A percentile compares a stretch with the other conserved stretches of the same genome.
Conservation (phyloP, 1,140 invertebrate genomes). For the Drosophila sp. region DNA sequence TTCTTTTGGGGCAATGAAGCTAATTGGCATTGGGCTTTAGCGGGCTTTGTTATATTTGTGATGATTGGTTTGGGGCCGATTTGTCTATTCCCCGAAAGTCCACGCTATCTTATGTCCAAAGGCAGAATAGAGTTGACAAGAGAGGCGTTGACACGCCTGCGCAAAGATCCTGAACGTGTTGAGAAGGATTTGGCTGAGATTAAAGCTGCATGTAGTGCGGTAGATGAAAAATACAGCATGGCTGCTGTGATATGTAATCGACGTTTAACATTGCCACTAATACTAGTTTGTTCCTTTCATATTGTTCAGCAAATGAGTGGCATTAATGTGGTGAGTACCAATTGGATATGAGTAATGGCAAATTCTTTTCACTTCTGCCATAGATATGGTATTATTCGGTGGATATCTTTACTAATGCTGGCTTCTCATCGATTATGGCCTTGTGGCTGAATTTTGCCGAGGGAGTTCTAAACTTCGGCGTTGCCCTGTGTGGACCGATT, state of each 20-base stretch:
- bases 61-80: slow-evolving; percentile 84
- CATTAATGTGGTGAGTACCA: slow-evolving; percentile 89
- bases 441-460: slow-evolving; percentile 87
- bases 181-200: slow-evolving; percentile 91
- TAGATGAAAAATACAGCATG: slow-evolving; percentile 84
- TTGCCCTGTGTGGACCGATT: slow-evolving; percentile 85
- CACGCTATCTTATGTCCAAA: slow-evolving; percentile 89
- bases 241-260: slow-evolving; percentile 23
- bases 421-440: slow-evolving; percentile 83
- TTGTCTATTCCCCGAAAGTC: slow-evolving; percentile 90
- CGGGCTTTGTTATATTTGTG: slow-evolving; percentile 85
- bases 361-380: not conserved
- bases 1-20: slow-evolving; percentile 83
- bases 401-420: slow-evolving; percentile 86
- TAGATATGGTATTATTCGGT: slow-evolving; percentile 90
- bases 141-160: slow-evolving; percentile 70
- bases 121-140: slow-evolving; percentile 85
- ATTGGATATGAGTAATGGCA: not conserved
- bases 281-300: slow-evolving; percentile 89
- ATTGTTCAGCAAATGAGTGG: slow-evolving; percentile 91
- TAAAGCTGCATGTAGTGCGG: slow-evolving; percentile 88
- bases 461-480: slow-evolving; percentile 86
- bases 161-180: slow-evolving; percentile 40
- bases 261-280: slow-evolving; percentile 84
- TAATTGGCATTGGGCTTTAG: slow-evolving; percentile 88